These are phyloP conservation scores for Porites cylindrica DNA, from an alignment of 92 coral and sea anemone species.

Conservation along the genomic window DNA sequence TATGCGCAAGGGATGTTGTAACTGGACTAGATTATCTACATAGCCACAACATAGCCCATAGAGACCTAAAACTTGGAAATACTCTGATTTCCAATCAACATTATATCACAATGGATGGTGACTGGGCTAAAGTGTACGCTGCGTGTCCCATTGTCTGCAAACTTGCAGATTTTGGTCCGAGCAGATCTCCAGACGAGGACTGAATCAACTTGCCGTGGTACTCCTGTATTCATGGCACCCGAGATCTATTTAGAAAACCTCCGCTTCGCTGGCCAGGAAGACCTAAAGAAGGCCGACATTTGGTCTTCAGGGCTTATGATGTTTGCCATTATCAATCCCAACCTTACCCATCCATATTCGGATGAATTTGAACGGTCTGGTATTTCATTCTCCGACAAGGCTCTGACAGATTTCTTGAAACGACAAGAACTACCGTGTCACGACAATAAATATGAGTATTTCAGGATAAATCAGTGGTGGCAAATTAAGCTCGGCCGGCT, in stretches of 20 bases:
- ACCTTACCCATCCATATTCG: constrained; percentile 24
- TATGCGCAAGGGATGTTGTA: constrained; percentile 50
- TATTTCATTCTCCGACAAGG: constrained; percentile 33
- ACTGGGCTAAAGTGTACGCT: no score
- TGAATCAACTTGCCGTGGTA: constrained; percentile 38
- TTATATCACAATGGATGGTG: no score
- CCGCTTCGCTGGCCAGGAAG: constrained; percentile 39
- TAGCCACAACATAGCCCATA: background rate
- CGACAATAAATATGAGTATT: constrained; percentile 31
- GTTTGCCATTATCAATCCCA: constrained; percentile 38
- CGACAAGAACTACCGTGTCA: constrained; percentile 24
- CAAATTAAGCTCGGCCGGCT: background rate
- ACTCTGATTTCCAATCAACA: no score
- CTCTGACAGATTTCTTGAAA: constrained; percentile 28
- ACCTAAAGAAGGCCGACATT: constrained; percentile 53
- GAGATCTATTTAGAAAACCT: constrained; percentile 29
- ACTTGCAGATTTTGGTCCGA: no score
- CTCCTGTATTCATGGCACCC: constrained; percentile 54
- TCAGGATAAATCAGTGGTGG: constrained; percentile 44
- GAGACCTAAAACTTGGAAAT: no score
- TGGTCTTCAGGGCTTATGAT: constrained; percentile 54
- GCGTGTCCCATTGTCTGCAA: no score
- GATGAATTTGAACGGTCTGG: constrained; percentile 27
- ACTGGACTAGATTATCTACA: constrained; percentile 50
- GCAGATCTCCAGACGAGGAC: constrained; percentile 15